Evolutionary conservation across 2,888 invertebrate species (phyloP).

Genomic region (Holacanthella duospinosa): DNA sequence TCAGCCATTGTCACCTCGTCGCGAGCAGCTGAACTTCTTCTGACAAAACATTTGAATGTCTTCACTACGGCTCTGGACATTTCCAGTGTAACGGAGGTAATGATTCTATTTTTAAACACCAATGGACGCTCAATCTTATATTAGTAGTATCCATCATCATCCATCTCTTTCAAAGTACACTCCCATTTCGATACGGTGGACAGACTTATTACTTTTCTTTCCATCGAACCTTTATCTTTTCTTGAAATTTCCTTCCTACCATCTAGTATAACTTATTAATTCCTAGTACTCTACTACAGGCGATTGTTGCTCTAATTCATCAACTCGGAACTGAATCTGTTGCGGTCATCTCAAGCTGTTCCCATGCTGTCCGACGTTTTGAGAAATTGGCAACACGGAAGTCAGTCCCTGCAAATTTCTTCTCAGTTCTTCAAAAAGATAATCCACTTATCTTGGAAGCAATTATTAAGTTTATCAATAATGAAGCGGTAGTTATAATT

Average conservation of each 20-base stretch:
- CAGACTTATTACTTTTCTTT: too few relatives aligned
- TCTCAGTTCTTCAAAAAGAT: slow-evolving; percentile 36
- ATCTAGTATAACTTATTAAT: too few relatives aligned
- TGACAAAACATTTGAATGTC: slow-evolving; percentile 37
- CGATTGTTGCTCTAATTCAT: slow-evolving; percentile 38
- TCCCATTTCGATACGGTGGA: too few relatives aligned
- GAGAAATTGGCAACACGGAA: slow-evolving; percentile 31
- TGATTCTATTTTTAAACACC: too few relatives aligned
- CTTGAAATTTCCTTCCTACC: not conserved
- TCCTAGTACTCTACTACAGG: too few relatives aligned
- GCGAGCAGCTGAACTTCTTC: slow-evolving; percentile 31
- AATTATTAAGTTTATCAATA: slow-evolving; percentile 36
- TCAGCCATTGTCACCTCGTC: slow-evolving; percentile 36
- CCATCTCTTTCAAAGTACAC: too few relatives aligned
- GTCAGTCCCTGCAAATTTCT: slow-evolving; percentile 34
- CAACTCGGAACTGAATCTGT: slow-evolving; percentile 36
- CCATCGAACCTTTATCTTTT: too few relatives aligned
- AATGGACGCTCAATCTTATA: too few relatives aligned
- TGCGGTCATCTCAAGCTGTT: slow-evolving; percentile 38
- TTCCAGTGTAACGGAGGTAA: slow-evolving; percentile 38
- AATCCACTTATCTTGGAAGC: slow-evolving; percentile 35
- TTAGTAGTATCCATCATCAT: too few relatives aligned
- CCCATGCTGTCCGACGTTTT: slow-evolving; percentile 37
- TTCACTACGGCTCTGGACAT: slow-evolving; percentile 39
- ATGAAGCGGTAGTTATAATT: slow-evolving; percentile 33